Base-by-base conservation (phyloP, 2,888 invertebrate genomes). In the Phania funesta region DNA sequence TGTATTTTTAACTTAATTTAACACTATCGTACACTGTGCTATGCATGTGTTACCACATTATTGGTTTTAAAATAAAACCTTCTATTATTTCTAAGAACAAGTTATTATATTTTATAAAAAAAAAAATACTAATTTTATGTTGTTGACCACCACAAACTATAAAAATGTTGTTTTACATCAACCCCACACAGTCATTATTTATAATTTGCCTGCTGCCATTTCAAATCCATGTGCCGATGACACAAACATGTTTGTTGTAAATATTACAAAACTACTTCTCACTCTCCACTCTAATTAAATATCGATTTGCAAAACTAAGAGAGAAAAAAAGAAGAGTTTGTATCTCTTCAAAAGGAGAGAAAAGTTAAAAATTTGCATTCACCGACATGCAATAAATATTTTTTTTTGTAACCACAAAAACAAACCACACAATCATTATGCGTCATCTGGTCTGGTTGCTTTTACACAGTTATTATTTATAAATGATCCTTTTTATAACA, bases 261-360 rank as follows among this genome's bases (percentile, higher is more conserved):
- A 46, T 35, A 29, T 50, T 44, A 29, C 26, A 41, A 60, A 8
- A 26, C 48, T 18, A 3, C 9, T 8, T 58, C 35, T 11, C 13
- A 56, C 52, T 56, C 65, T 1, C 41, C 77, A 24, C 68, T 62
- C 41, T 76, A 76, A 81, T 76, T 76, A 71, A 76, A 67, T 71
- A 71, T 65, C 71, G 58, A 76, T 81, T 81, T 81, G 71, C 60
- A 54, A 68, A 62, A 60, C 2, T 54, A 54, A 64, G 32, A 54
- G 8, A 8, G 9, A 41, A 38, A 50, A 50, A 26, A 26, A 26
- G 9, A 32, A n/a, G n/a, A n/a, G n/a, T n/a, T n/a, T n/a, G n/a
- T n/a, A n/a, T n/a, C n/a, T n/a, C n/a, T n/a, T n/a, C n/a, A n/a
- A n/a, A 20, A 44, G 8, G 32, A 56, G 16, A 8, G 22, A 32